Evolutionary conservation across 2,888 invertebrate species (phyloP).

Genomic region (Gibbula magus): DNA sequence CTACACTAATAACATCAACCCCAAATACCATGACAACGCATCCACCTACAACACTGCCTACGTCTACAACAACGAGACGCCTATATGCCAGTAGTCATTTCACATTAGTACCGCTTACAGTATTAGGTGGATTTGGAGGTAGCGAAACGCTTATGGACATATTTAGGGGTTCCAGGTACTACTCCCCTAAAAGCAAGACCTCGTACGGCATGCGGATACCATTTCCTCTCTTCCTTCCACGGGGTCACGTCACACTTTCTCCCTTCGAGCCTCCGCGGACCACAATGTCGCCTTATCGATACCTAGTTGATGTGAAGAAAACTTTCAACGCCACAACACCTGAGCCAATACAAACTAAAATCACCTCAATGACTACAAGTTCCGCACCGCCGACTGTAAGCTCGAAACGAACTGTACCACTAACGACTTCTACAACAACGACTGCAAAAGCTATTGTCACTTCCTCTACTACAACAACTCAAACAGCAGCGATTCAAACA

Average conservation of each 20-base stretch:
- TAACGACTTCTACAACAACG: neutral
- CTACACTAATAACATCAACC: neutral
- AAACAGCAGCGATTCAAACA: neutral
- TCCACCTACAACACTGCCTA: neutral
- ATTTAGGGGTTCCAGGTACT: constrained; percentile 14
- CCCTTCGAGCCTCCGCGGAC: too few species aligned
- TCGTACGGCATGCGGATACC: neutral
- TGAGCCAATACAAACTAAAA: neutral
- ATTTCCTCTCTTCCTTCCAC: neutral
- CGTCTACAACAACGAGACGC: neutral
- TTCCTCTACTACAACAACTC: neutral
- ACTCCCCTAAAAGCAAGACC: neutral
- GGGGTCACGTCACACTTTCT: neutral
- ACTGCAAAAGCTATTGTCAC: neutral
- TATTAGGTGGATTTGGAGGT: neutral
- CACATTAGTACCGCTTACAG: neutral
- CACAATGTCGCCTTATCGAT: too few species aligned
- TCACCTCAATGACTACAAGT: neutral
- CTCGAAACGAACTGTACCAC: neutral
- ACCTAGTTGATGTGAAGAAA: too few species aligned
- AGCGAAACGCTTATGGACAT: neutral
- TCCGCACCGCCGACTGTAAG: neutral
- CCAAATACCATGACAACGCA: neutral
- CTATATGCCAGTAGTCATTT: neutral
- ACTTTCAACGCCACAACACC: too few species aligned